Conservation (phyloP, 2,888 invertebrate species). For the Pseudoips prasinana region DNA sequence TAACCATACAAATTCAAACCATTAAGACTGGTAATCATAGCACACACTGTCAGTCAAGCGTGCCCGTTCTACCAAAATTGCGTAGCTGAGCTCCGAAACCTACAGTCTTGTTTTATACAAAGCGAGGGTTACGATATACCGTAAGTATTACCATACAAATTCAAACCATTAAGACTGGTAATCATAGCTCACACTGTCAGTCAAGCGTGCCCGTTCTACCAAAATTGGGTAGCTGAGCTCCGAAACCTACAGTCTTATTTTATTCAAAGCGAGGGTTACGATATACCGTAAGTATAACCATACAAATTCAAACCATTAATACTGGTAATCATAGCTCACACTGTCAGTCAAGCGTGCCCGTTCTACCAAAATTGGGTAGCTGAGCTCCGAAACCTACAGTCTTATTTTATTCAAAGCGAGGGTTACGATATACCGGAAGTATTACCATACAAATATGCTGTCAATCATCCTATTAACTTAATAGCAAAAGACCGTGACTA, state of each 20-base stretch:
- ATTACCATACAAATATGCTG: not conserved
- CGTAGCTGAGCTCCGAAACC: slow-evolving; percentile 52
- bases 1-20: slow-evolving; percentile 44
- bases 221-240: slow-evolving; percentile 55
- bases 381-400: slow-evolving; percentile 53
- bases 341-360: slow-evolving; percentile 52
- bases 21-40: slow-evolving; percentile 56
- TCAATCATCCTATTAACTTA: not conserved
- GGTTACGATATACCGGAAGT: slow-evolving; percentile 37
- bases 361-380: slow-evolving; percentile 55
- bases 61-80: slow-evolving; percentile 53
- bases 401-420: slow-evolving; percentile 29
- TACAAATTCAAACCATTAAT: slow-evolving; percentile 42
- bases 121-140: slow-evolving; percentile 28
- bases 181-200: slow-evolving; percentile 63
- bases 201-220: slow-evolving; percentile 47
- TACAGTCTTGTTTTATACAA: slow-evolving; percentile 47
- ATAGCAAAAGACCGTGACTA: not conserved
- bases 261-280: slow-evolving; percentile 19
- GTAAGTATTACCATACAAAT: slow-evolving; percentile 26
- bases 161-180: slow-evolving; percentile 52
- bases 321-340: slow-evolving; percentile 62
- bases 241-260: slow-evolving; percentile 52
- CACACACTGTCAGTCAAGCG: slow-evolving; percentile 57
- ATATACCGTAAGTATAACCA: slow-evolving; percentile 34